These are phyloP conservation scores for Cyclophora punctaria DNA, from an alignment of 2,888 invertebrate genomes.

Conservation along the genomic window DNA sequence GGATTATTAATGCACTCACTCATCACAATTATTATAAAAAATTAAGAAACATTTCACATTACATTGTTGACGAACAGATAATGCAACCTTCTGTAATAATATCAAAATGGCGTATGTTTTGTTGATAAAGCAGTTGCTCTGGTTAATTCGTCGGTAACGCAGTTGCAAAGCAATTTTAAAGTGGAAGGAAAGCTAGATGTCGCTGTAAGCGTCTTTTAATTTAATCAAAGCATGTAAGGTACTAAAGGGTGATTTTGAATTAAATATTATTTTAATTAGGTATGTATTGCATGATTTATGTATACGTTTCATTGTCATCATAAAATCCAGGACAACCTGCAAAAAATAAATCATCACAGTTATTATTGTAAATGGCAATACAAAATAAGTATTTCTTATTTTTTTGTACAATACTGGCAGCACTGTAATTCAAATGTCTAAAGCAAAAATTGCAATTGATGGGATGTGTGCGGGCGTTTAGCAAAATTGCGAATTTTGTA, in stretches of 20 bases:
- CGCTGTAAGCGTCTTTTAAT: too few relatives aligned
- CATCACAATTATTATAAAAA: constrained; percentile 59
- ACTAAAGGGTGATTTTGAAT: too few relatives aligned
- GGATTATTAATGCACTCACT: constrained; percentile 36
- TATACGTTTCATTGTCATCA: too few relatives aligned
- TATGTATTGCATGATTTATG: too few relatives aligned
- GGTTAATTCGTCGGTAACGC: constrained; percentile 24
- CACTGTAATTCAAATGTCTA: constrained; percentile 20
- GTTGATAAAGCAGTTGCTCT: constrained; percentile 35
- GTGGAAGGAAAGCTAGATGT: too few relatives aligned
- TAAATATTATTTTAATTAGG: neutral
- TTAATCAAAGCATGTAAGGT: too few relatives aligned
- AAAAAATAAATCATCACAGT: too few relatives aligned
- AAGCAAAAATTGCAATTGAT: too few relatives aligned
- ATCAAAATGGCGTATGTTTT: constrained; percentile 67
- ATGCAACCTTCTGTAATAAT: constrained; percentile 63
- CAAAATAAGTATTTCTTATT: neutral
- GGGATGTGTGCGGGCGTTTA: constrained; percentile 18
- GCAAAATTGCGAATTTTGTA: constrained; percentile 13
- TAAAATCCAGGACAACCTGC: too few relatives aligned
- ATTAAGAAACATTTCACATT: constrained; percentile 61
- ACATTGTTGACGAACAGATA: constrained; percentile 72
- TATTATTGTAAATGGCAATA: neutral
- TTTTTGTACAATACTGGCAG: constrained; percentile 21
- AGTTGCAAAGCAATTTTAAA: constrained; percentile 7